Conservation (phyloP, 35 echinoderm and acorn worm genomes). For the Eucidaris tribuloides region DNA sequence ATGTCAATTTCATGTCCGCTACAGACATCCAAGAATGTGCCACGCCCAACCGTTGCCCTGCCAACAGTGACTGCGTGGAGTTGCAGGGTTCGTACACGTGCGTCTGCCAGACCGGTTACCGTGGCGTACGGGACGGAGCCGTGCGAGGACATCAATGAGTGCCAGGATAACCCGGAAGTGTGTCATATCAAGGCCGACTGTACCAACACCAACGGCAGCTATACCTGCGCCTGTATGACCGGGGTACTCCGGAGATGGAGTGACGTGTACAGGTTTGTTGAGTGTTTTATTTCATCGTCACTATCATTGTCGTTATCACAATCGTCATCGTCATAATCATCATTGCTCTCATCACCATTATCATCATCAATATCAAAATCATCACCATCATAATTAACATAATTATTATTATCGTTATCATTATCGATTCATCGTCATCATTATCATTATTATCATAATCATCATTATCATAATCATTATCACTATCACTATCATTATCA, state of each 20-base stretch:
- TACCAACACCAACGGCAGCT: conserved; percentile 38
- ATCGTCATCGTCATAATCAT: too few species aligned
- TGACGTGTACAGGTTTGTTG: conserved; percentile 32
- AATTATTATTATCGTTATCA: neutral
- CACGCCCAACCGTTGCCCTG: neutral
- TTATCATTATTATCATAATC: neutral
- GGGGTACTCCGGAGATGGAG: conserved; percentile 48
- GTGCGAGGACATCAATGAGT: conserved; percentile 41
- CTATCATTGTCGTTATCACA: too few species aligned
- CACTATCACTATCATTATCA: neutral
- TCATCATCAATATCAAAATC: too few species aligned
- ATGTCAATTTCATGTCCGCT: neutral
- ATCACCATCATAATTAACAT: too few species aligned
- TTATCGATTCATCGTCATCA: neutral
- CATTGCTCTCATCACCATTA: too few species aligned
- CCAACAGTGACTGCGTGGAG: conserved; percentile 8
- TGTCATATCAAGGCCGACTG: conserved; percentile 13
- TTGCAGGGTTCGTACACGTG: conserved; percentile 14
- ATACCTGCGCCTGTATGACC: conserved; percentile 13
- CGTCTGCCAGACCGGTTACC: conserved; percentile 24
- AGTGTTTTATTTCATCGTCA: neutral
- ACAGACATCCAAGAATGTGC: conserved; percentile 60
- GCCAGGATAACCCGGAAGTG: neutral
- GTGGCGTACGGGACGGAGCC: neutral
- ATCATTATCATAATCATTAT: neutral